Evolutionary conservation across 2,113 vertebrate species (phyloP), one percentile per base, ranked within the genome.

Genomic region (Tupaia chinensis): DNA sequence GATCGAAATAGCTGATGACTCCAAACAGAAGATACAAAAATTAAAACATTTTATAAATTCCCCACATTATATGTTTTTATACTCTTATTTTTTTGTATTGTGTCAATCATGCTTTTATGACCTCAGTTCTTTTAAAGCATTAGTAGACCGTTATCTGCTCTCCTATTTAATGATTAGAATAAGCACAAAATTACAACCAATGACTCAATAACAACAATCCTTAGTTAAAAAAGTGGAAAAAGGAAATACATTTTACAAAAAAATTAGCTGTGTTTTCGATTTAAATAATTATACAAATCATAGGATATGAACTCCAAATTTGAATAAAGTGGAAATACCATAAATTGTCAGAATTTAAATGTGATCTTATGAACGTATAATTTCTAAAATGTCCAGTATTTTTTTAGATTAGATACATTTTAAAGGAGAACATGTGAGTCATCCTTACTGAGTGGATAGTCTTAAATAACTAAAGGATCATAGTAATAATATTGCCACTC

Each of bases 41-140:
- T 76, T 70, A 92, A 87, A 29, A 70, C 2, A 63, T 61, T 87
- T 91, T 58, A 77, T 16, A 91, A 72, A n/a, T 68, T 56, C 1
- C 87, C 93, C 29, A 81, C 14, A 60, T 78, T 93, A 27, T 90
- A n/a, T 27, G 14, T 11, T 80, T 91, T 85, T 89, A 65, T 60
- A 7, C 14, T 68, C 29, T 93, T 73, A 54, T 54, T 74, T 87
- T 92, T 68, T 3, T 69, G 16, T 61, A 87, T 19, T 76, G 3
- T 15, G 8, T 69, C 22, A 82, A 68, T 7, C 12, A 89, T 86
- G 5, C 10, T 87, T 10, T 70, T 70, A 70, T 20, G 29, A 19
- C 22, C 14, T 6, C 23, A 0, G 53, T 1, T 65, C 86, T 73
- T 60, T 14, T 7, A 83, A 83, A 68, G 27, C 56, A 85, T 56